These are phyloP conservation scores for Globia sparganii DNA, from an alignment of 2,888 invertebrate species.

Conservation along the genomic window DNA sequence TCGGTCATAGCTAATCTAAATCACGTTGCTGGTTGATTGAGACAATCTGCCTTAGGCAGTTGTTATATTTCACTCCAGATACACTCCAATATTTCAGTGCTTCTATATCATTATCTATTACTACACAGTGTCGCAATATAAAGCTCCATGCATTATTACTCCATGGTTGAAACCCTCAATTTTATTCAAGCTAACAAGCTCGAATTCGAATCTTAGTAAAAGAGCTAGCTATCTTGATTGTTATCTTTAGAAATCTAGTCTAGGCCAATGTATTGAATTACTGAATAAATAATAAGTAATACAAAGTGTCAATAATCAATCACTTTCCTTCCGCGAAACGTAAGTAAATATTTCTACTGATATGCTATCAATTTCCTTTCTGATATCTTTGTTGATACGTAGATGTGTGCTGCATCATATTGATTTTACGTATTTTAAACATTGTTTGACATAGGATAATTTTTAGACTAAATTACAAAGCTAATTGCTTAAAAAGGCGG, in stretches of 20 bases:
- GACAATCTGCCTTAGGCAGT: neutral
- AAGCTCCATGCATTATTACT: neutral
- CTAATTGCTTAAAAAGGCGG: neutral
- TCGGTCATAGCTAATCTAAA: neutral
- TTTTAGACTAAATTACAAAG: constrained; percentile 8
- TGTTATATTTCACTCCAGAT: neutral
- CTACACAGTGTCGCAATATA: neutral
- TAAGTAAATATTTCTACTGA: constrained; percentile 29
- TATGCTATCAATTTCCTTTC: constrained; percentile 41
- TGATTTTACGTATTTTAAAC: constrained; percentile 10
- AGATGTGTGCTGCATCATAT: neutral
- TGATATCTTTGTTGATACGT: constrained; percentile 25
- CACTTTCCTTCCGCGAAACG: constrained; percentile 37
- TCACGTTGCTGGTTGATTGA: neutral
- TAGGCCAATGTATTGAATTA: constrained; percentile 13
- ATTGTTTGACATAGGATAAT: neutral
- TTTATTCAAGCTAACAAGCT: neutral
- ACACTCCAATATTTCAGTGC: neutral
- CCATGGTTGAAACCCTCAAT: neutral
- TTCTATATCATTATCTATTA: neutral
- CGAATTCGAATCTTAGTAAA: neutral
- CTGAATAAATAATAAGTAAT: constrained; percentile 16
- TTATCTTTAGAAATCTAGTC: neutral
- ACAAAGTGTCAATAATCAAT: constrained; percentile 15
- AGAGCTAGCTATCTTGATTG: neutral